Evolutionary conservation across 2,888 invertebrate species (phyloP).

Genomic region (Limnephilus rhombicus): DNA sequence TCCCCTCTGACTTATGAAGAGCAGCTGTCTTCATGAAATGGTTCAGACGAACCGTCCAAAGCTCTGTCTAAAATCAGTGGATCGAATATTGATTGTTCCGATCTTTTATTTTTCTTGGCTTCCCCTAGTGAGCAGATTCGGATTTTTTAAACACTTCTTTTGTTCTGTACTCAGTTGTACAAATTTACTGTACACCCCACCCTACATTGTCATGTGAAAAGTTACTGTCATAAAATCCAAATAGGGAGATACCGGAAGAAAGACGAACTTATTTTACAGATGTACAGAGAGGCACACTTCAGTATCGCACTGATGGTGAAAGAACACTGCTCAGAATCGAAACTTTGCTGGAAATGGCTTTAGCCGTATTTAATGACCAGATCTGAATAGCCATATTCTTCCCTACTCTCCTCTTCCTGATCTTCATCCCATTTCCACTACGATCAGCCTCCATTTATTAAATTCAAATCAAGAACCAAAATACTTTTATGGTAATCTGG

Average conservation of each 20-base stretch:
- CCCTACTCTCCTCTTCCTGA: background rate
- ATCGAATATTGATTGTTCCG: background rate
- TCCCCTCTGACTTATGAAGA: background rate
- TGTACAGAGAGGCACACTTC: no score
- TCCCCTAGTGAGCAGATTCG: background rate
- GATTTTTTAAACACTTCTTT: background rate
- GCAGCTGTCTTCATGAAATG: background rate
- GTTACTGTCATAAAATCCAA: background rate
- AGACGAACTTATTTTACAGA: background rate
- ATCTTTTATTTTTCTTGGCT: background rate
- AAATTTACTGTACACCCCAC: background rate
- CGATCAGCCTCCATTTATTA: background rate
- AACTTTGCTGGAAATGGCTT: background rate
- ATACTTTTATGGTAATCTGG: no score
- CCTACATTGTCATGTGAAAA: background rate
- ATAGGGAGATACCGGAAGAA: background rate
- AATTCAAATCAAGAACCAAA: no score
- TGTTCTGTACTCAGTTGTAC: background rate
- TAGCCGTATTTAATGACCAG: background rate
- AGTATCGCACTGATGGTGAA: no score
- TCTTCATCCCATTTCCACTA: background rate
- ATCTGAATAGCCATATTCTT: no score
- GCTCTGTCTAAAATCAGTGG: background rate
- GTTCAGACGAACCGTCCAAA: background rate
- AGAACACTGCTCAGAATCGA: no score